Conservation (phyloP, 2,888 invertebrate genomes). For the Parasteatoda lunata region DNA sequence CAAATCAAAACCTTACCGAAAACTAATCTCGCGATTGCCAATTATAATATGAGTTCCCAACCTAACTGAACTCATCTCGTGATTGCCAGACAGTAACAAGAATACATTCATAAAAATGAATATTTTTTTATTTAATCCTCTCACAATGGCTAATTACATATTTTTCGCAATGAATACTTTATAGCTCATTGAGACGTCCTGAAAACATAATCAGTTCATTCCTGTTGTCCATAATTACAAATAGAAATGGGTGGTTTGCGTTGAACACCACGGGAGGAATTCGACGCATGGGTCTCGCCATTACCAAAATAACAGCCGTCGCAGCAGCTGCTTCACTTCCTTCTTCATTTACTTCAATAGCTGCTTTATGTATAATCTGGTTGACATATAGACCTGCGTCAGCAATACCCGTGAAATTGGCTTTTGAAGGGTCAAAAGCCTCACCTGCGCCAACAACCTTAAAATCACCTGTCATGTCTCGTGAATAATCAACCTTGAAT, state of each 20-base stretch:
- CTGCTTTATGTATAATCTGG: conserved; percentile 69
- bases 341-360: conserved; percentile 69
- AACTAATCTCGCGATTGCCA: too few species aligned
- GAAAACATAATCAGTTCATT: conserved; percentile 56
- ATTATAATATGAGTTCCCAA: too few species aligned
- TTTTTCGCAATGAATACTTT: not conserved
- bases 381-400: conserved; percentile 55
- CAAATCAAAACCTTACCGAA: too few species aligned
- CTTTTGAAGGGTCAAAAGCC: conserved; percentile 53
- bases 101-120: too few species aligned
- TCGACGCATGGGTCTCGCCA: not conserved
- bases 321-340: conserved; percentile 69
- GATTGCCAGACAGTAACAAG: too few species aligned
- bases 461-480: conserved; percentile 47
- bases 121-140: too few species aligned
- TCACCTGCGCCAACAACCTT: conserved; percentile 38
- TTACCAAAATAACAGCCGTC: conserved; percentile 26
- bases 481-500: conserved; percentile 56
- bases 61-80: too few species aligned
- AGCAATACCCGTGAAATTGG: conserved; percentile 66
- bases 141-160: not conserved
- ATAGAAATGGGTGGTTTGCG: conserved; percentile 67
- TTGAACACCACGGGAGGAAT: not conserved
- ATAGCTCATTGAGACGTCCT: conserved; percentile 58
- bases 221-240: conserved; percentile 53